phyloP scores from a whole-genome alignment of 2,113 vertebrate species.

The Pteropus alecto region DNA sequence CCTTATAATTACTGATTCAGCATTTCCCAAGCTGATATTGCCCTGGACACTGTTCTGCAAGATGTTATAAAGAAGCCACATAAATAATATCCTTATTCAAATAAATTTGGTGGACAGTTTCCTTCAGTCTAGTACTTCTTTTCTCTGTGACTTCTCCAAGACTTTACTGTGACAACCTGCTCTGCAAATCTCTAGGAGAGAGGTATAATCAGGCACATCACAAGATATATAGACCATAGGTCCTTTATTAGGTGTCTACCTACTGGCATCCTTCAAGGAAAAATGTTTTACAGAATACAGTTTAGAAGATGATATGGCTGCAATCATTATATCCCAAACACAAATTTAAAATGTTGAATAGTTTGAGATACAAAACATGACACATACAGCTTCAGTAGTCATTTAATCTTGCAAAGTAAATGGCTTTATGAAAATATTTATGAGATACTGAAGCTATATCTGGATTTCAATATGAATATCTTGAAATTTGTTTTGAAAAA shows the following conservation, averaged over 20 bases:
- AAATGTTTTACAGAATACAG: neutral
- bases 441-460: neutral
- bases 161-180: neutral
- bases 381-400: neutral
- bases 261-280: neutral
- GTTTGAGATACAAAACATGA: neutral
- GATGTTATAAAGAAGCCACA: neutral
- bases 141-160: neutral
- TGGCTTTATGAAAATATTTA: neutral
- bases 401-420: neutral
- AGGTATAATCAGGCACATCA: neutral
- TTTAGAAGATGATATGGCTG: neutral
- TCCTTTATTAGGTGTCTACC: neutral
- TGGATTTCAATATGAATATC: neutral
- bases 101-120: neutral
- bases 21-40: neutral
- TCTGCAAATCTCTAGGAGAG: rapidly evolving
- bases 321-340: neutral
- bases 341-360: neutral
- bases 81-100: neutral
- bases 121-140: neutral
- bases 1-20: neutral
- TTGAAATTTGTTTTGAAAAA: neutral
- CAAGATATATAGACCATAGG: neutral
- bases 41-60: neutral